phyloP scores from a whole-genome alignment of 30 jellyfish, hydroid and myxozoan genomes.

The Phacellophora camtschatica region DNA sequence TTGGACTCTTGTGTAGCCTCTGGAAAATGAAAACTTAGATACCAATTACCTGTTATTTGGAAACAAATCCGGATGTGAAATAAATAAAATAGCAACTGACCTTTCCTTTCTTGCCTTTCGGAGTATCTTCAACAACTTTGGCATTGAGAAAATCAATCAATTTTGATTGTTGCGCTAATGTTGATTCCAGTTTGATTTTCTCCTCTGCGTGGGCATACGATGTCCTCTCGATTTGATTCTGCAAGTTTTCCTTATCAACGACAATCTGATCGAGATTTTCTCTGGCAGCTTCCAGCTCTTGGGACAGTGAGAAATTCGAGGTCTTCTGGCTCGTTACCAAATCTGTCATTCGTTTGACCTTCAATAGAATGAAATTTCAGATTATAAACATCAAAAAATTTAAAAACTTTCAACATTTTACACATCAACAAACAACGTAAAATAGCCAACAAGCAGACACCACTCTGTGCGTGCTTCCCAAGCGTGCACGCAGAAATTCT shows the following conservation, averaged over 20 bases:
- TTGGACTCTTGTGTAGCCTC: too few relatives aligned
- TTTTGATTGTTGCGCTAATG: slow-evolving; percentile 98
- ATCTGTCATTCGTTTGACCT: slow-evolving; percentile 77
- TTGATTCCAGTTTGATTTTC: slow-evolving; percentile 93
- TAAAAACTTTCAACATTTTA: not conserved
- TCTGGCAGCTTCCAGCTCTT: slow-evolving; percentile 92
- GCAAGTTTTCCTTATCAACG: slow-evolving; percentile 84
- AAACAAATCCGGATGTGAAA: too few relatives aligned
- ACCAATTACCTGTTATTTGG: too few relatives aligned
- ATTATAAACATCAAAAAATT: not conserved
- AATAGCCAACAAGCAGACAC: not conserved
- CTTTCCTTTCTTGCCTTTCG: slow-evolving; percentile 88
- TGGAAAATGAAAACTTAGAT: too few relatives aligned
- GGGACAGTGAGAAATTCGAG: slow-evolving; percentile 89
- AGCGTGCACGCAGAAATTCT: not conserved
- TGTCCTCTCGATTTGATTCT: slow-evolving; percentile 91
- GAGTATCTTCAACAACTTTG: slow-evolving; percentile 69
- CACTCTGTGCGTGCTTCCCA: not conserved
- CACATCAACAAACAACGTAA: too few relatives aligned
- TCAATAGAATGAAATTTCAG: not conserved
- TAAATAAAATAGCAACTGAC: too few relatives aligned
- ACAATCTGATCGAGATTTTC: slow-evolving; percentile 75
- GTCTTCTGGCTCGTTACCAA: slow-evolving; percentile 91
- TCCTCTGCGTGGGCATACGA: slow-evolving; percentile 98
- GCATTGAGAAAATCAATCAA: slow-evolving; percentile 96